Evolutionary conservation across 2,113 vertebrate genomes (phyloP).

Genomic region (Actenoides lindsayi): DNA sequence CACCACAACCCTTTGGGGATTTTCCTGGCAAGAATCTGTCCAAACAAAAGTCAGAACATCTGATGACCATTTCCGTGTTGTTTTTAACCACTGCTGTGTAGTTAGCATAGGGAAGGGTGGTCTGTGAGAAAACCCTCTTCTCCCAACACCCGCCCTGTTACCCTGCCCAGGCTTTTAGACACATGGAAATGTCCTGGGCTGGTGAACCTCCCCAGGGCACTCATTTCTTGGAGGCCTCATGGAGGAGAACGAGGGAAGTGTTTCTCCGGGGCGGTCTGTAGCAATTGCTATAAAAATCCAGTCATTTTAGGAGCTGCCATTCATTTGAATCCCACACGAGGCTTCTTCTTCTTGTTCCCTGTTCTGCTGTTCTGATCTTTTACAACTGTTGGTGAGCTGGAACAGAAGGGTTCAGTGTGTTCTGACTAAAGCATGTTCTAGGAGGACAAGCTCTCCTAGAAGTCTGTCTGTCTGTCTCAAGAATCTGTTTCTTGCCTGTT

Average conservation of each 20-base stretch:
- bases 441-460: neutral
- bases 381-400: neutral
- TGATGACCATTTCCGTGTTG: neutral
- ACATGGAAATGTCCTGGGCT: neutral
- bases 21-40: neutral
- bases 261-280: neutral
- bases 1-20: neutral
- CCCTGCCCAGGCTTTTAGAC: neutral
- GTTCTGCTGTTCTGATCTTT: neutral
- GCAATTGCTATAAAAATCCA: neutral
- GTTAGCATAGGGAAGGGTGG: neutral
- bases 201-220: neutral
- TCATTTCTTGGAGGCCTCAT: neutral
- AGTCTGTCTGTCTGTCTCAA: neutral
- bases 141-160: neutral
- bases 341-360: neutral
- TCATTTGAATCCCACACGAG: neutral
- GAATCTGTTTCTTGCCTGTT: neutral
- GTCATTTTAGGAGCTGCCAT: neutral
- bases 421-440: neutral
- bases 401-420: slow-evolving; percentile 1
- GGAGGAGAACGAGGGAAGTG: neutral
- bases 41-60: neutral
- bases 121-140: neutral
- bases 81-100: neutral